Evolutionary conservation across 2,113 vertebrate genomes (phyloP), one percentile per base, ranked within the genome.

Genomic region (Otolemur garnettii): DNA sequence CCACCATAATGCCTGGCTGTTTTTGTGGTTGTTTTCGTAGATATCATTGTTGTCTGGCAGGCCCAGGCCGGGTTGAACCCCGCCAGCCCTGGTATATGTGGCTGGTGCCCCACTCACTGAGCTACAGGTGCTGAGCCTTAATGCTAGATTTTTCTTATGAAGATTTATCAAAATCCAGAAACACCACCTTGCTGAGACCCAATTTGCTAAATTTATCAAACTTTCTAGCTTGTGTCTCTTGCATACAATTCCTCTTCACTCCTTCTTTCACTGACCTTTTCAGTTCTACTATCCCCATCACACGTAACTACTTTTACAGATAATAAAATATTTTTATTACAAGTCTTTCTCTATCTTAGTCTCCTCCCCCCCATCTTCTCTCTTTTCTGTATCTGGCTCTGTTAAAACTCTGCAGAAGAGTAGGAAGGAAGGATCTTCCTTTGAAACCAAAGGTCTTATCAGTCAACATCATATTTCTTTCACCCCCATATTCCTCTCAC

Each of bases 251-350:
- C 50, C 38, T 94, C 64, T 87, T 75, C 50, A 57, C 0, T 81
- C 59, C 50, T 92, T 81, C 84, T 42, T 26, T 83, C 30, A 38
- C 38, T 85, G 53, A 77, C n/a, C 42, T 82, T 90, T 95, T 82
- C 81, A 93, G 80, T 55, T 84, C 71, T 85, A 68, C 10, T 42
- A 82, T 77, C 33, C 0, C 22, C 19, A 71, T 60, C 45, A 53
- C 28, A 91, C 79, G 87, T 79, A 91, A 91, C 42, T 81, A 45
- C 35, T 95, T 93, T 87, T 30, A 95, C 69, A 91, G 42, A 21
- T 77, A 81, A 90, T 59, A 81, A 50, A 87, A 90, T 71, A 55
- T 68, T 81, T 91, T 80, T 55, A 88, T 38, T 91, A 57, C 69
- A 79, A 84, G 18, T 77, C n/a, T 82, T 86, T 90, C 8, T 50